These are phyloP conservation scores for Nansenia antarctica DNA, from an alignment of 2,113 vertebrate genomes.

Conservation along the genomic window DNA sequence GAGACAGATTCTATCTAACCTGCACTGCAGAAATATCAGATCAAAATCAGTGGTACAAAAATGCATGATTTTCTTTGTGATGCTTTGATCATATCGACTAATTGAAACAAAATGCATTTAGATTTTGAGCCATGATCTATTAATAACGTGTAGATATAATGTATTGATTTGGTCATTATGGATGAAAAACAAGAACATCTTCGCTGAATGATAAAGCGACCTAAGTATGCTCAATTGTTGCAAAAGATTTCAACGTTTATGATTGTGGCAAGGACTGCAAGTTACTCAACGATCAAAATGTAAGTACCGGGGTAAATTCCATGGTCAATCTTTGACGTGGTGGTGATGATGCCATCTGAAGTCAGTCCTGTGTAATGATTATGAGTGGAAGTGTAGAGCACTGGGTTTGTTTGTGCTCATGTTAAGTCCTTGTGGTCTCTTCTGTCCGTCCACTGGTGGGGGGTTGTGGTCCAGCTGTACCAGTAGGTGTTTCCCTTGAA, in stretches of 20 bases:
- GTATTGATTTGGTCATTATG: neutral
- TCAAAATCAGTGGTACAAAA: neutral
- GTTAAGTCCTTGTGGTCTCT: too few relatives aligned
- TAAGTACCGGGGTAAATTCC: too few relatives aligned
- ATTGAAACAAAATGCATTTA: neutral
- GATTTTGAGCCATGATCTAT: neutral
- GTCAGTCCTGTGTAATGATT: too few relatives aligned
- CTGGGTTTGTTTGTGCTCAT: too few relatives aligned
- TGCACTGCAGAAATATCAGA: neutral
- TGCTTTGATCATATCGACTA: neutral
- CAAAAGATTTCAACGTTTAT: neutral
- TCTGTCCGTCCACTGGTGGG: too few relatives aligned
- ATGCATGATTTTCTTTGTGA: neutral
- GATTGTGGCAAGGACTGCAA: neutral
- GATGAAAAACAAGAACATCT: too few relatives aligned
- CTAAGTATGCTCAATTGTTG: neutral
- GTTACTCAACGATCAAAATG: too few relatives aligned
- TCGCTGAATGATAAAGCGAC: too few relatives aligned
- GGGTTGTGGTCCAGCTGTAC: slow-evolving; percentile 1
- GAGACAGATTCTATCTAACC: neutral
- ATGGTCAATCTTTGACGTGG: too few relatives aligned
- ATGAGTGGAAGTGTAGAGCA: too few relatives aligned
- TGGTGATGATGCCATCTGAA: too few relatives aligned
- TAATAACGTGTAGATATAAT: neutral
- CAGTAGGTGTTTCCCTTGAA: slow-evolving; percentile 36